Conservation (phyloP, 2,113 vertebrate genomes). For the Calypte anna region DNA sequence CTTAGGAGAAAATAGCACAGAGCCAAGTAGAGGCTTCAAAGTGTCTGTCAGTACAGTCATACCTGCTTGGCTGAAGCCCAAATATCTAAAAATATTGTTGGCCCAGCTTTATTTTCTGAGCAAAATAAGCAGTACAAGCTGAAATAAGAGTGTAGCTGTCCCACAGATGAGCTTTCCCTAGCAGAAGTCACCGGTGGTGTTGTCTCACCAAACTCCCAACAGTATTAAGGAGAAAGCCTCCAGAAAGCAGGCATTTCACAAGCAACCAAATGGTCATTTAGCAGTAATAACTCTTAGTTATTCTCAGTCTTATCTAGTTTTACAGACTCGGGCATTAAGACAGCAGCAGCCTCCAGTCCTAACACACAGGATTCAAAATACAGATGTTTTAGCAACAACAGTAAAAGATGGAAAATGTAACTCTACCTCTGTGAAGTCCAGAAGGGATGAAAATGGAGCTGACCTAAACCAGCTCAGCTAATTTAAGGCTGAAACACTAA, state of each 20-base stretch:
- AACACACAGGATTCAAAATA: not conserved
- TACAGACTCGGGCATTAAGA: not conserved
- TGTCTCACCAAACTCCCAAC: not conserved
- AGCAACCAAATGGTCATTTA: not conserved
- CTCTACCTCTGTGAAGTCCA: not conserved
- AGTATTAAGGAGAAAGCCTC: not conserved
- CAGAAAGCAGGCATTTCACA: not conserved
- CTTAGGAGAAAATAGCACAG: not conserved
- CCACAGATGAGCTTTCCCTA: fast-evolving
- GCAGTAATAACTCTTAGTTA: not conserved
- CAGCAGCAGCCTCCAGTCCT: not conserved
- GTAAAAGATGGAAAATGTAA: not conserved
- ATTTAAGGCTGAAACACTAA: not conserved
- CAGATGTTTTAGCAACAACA: not conserved
- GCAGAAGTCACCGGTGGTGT: not conserved
- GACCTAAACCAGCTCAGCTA: not conserved
- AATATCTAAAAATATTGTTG: not conserved
- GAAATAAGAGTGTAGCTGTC: not conserved
- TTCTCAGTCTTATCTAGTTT: not conserved
- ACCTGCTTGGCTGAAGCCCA: not conserved
- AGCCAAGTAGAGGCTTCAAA: not conserved
- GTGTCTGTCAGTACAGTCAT: not conserved
- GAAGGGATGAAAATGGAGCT: not conserved
- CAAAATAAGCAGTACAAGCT: not conserved
- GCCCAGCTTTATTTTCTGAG: not conserved